Conservation (phyloP, 1,140 invertebrate species). For the Holcopasites calliopsidis region DNA sequence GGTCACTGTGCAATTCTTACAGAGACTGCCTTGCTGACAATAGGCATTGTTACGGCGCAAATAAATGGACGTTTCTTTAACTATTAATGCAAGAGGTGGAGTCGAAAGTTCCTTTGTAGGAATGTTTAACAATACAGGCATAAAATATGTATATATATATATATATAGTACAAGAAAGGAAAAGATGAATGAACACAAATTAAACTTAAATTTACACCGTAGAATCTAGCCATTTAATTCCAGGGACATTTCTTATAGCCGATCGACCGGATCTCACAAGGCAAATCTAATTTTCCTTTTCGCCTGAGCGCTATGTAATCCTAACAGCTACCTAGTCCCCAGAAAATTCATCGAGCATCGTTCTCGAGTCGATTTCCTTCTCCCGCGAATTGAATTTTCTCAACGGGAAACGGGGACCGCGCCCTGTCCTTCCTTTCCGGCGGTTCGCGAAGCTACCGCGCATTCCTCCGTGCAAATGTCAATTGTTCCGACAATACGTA, state of each 20-base stretch:
- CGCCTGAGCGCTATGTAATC: slow-evolving; percentile 1
- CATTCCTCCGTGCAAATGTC: too few species aligned
- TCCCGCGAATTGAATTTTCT: slow-evolving; percentile 44
- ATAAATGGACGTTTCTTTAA: too few species aligned
- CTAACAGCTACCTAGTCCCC: slow-evolving; percentile 13
- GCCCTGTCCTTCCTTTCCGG: not conserved
- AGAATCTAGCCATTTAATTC: not conserved
- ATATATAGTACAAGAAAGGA: too few species aligned
- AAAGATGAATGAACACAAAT: too few species aligned
- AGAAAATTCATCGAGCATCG: slow-evolving; percentile 44
- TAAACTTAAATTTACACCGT: too few species aligned
- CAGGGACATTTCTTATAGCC: not conserved
- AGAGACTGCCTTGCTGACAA: not conserved
- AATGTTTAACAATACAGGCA: too few species aligned
- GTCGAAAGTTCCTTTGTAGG: too few species aligned
- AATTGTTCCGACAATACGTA: not conserved
- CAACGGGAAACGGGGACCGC: too few species aligned
- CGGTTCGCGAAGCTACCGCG: too few species aligned
- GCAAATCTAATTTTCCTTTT: slow-evolving; percentile 7
- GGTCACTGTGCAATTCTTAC: not conserved
- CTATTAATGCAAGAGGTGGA: too few species aligned
- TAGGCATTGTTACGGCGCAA: not conserved
- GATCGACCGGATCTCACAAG: not conserved
- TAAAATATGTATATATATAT: too few species aligned
- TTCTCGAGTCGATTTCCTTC: slow-evolving; percentile 13